Evolutionary conservation across 2,797 vertebrate species (phyloP), one percentile per base, ranked within the genome.

Genomic region (Otolemur crassicaudatus): DNA sequence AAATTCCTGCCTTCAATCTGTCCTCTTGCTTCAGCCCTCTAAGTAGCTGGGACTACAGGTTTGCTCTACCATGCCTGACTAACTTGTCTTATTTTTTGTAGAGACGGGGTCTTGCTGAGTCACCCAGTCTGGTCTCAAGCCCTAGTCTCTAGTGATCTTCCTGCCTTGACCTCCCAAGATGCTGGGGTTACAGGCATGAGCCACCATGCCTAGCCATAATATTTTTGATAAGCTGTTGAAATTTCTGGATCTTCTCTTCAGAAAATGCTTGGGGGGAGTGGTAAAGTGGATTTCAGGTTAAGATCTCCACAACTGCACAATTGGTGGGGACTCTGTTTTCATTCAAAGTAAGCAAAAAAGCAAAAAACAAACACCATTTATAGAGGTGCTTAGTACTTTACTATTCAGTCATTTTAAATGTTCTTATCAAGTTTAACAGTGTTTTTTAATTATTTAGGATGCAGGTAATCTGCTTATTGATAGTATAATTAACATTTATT

Each of bases 401-500:
- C 7, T 91, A 27, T 70, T 85, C 11, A 81, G 0, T 94, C 34
- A 81, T 65, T 89, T 86, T 61, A 95, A 49, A 72, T 95, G 60
- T 20, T 90, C 25, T 79, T 83, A 61, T 3, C 10, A 86, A 43
- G n/a, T 61, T 79, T 79, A 12, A 87, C 20, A 65, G 1, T 70
- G 27, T 16, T 82, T 91, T 92, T 75, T 79, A 70, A 25, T 70
- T 65, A 85, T 85, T 90, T 90, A 95, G 69, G 27, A 37, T 92
- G 23, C 77, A 67, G 16, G 19, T 72, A 65, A 91, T 43, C 5
- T 65, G 27, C 84, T 93, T 76, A 19, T 95, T 94, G 20, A 46
- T 53, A 37, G 40, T 82, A 89, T 37, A 90, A 81, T 91, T 69
- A 60, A 70, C 72, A 60, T 94, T 58, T 94, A 92, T 85, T 95